A percentile compares a stretch with the other conserved stretches of the same genome.
These are phyloP conservation scores for Penaeus chinensis DNA, from an alignment of 1,140 invertebrate genomes.

Conservation along the genomic window DNA sequence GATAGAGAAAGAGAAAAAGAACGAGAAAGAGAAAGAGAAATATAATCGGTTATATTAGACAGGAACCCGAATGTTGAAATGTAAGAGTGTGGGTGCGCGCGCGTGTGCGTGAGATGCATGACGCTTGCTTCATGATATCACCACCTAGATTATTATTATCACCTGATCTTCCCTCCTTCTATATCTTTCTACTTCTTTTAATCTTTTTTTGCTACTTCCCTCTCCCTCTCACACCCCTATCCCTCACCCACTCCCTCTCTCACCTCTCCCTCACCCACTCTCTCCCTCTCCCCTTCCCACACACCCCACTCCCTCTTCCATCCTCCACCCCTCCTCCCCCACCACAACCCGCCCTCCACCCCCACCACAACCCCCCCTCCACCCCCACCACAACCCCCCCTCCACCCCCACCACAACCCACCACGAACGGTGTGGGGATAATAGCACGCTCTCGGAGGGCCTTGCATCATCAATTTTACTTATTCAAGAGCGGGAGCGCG, in stretches of 20 bases:
- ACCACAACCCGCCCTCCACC: background rate
- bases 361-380: background rate
- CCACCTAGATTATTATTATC: no score
- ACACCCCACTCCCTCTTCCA: background rate
- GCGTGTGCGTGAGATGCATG: no score
- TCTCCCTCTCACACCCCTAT: constrained; percentile 16
- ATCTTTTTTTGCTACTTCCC: background rate
- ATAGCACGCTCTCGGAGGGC: no score
- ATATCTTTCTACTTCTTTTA: no score
- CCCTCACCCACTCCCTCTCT: background rate
- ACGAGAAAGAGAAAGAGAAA: background rate
- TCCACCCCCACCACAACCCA: background rate
- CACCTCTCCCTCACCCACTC: background rate
- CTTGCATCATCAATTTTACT: constrained; percentile 56
- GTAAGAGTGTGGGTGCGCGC: no score
- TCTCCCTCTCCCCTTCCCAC: background rate
- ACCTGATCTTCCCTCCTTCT: no score
- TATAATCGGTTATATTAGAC: no score
- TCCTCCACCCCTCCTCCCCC: background rate
- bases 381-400: background rate
- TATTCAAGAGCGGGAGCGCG: constrained; percentile 42
- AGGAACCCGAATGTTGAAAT: no score
- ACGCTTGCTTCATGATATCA: no score
- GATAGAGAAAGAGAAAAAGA: background rate
- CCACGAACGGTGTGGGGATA: background rate